Evolutionary conservation across 2,888 invertebrate species (phyloP), one percentile per base, ranked within the genome.

Genomic region (Conops quadrifasciatus): DNA sequence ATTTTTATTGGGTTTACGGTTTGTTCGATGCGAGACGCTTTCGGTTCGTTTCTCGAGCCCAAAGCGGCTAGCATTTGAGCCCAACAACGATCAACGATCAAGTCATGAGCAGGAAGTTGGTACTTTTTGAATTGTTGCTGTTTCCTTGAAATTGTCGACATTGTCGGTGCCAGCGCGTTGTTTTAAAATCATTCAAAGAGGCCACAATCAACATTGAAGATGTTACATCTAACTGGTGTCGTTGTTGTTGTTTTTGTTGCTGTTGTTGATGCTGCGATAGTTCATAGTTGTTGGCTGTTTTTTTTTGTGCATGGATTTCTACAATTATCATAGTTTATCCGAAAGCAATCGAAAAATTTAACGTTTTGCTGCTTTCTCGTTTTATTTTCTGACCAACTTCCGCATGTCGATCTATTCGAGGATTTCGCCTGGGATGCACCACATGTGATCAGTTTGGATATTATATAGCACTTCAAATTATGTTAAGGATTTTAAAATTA

Each of bases 81-180:
- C 36, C 26, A 16, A 56, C 16, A 24, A 16, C 47, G 49, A 53
- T 60, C 49, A 43, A 7, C 15, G 43, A 1, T 53, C 30, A 16
- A 30, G 49, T 24, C 53, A 13, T 26, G 19, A 21, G 45, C 43
- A 63, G 70, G 63, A 56, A 70, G 64, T 70, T 68, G 72, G 47
- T 73, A 47, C 28, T 56, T 47, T 36, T 53, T 53, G 53, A 11
- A 21, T 21, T 21, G 21, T 11, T 53, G 53, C 2, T n/a, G n/a
- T 81, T 83, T 82, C 82, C 84, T 82, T 83, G 84, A 82, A 82
- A 83, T 82, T 80, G 78, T 78, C 77, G 75, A 67, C 51, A 36
- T 36, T 36, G 36, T 9, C 36, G 36, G 36, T 36, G 36, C 9
- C 9, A 36, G 47, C 59, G 47, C 58, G 67, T 47, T 59, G 67